Evolutionary conservation across 2,888 invertebrate genomes (phyloP), one percentile per base, ranked within the genome.

Genomic region (Elmis aenea): DNA sequence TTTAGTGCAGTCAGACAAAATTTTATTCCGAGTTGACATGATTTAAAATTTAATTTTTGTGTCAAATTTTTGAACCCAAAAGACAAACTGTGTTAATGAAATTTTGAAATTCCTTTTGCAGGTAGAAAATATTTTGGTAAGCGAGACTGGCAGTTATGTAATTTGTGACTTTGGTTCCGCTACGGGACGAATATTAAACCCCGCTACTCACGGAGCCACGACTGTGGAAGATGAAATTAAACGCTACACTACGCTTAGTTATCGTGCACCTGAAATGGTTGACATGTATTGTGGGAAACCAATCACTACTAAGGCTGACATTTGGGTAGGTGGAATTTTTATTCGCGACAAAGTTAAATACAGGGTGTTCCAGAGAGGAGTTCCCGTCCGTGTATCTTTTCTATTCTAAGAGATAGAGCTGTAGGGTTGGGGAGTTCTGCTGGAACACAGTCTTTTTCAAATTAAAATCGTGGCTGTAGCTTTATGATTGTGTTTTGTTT

Each of bases 151-250:
- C 23, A 79, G 83, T 64, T 90, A 84, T 67, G 85, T 94, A 26
- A 71, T 93, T 24, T 94, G 93, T 71, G 93, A 93, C 74, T 94
- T 93, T 74, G 93, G 93, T 24, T 91, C 91, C 50, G 89, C 92
- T 9, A 93, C 92, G n/a, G 85, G 84, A 16, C 81, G 85, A 61
- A 69, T 81, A 47, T 69, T 85, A 42, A 83, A 83, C 71, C 79
- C 83, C 1, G 69, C 70, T 38, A 72, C 74, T 42, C 81, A 82
- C 55, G 83, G 84, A 28, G 81, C 80, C 5, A 68, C 79, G 11
- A 62, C 70, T 11, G 81, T 88, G n/a, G 85, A 88, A 60, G 88
- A 90, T 55, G 89, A 89, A 68, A 83, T 90, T 47, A 83, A 85
- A 66, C 77, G 85, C 59, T 92, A 92, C 64, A 93, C 93, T 4